Evolutionary conservation across 2,113 vertebrate genomes (phyloP).

Genomic region (Prionailurus bengalensis): DNA sequence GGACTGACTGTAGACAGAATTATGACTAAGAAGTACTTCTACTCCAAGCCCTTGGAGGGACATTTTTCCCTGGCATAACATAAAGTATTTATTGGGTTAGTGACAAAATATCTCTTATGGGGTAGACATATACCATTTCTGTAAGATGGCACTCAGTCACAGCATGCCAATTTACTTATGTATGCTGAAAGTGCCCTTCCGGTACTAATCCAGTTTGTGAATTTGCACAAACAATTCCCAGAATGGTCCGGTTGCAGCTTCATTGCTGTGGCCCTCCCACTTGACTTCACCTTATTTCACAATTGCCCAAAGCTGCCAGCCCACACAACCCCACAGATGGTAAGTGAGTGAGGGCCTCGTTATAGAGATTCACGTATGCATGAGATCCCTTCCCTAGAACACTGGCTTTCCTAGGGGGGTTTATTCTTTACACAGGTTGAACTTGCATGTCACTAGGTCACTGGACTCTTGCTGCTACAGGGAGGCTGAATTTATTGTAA

Average conservation of each 20-base stretch:
- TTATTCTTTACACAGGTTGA: neutral
- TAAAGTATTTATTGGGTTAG: slow-evolving; percentile 42
- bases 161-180: neutral
- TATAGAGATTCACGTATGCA: no score
- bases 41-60: neutral
- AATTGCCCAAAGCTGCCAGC: neutral
- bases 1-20: neutral
- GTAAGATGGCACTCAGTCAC: neutral
- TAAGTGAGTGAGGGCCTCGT: neutral
- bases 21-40: slow-evolving; percentile 44
- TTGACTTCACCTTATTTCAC: neutral
- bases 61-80: slow-evolving; percentile 10
- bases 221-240: slow-evolving; percentile 47
- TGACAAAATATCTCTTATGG: slow-evolving; percentile 49
- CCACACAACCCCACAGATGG: neutral
- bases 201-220: neutral
- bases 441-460: neutral
- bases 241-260: neutral
- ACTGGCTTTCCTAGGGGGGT: neutral
- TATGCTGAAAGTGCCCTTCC: slow-evolving; percentile 5
- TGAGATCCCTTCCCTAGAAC: neutral
- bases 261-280: neutral
- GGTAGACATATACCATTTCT: neutral
- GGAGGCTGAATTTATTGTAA: neutral
- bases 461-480: neutral